Evolutionary conservation across 2,113 vertebrate genomes (phyloP).

Genomic region (Muntiacus reevesi): DNA sequence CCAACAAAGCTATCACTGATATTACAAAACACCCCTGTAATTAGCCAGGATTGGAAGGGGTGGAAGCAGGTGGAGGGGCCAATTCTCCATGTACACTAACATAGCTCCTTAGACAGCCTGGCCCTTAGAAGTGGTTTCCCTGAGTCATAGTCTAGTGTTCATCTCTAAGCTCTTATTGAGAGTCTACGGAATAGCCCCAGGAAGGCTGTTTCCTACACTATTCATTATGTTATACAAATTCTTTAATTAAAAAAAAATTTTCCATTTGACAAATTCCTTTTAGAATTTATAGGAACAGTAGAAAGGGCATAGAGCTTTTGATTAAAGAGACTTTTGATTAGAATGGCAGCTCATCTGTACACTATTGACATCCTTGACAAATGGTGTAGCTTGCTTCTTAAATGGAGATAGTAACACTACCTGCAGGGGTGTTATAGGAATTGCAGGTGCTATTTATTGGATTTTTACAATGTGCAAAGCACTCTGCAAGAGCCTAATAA

Average conservation of each 20-base stretch:
- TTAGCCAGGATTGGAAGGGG: background rate
- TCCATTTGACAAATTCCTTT: background rate
- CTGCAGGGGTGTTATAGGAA: background rate
- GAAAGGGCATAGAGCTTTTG: background rate
- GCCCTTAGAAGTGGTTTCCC: background rate
- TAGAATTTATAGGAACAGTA: background rate
- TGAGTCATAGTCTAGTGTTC: background rate
- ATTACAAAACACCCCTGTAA: background rate
- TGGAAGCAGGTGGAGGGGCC: background rate
- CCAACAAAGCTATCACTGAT: background rate
- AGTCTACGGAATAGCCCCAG: background rate
- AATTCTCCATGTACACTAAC: background rate
- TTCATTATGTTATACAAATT: background rate
- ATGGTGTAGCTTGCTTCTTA: background rate
- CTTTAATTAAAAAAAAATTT: background rate
- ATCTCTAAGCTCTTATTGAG: background rate
- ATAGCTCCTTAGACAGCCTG: background rate
- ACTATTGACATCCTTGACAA: background rate
- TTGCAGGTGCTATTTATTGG: background rate
- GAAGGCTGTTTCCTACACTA: background rate
- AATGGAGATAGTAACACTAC: background rate
- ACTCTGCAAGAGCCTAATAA: background rate
- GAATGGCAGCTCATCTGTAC: background rate
- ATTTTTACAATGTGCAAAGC: background rate
- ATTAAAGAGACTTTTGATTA: background rate